phyloP scores from a whole-genome alignment of 2,797 vertebrate species.

The Acanthiza pusilla region DNA sequence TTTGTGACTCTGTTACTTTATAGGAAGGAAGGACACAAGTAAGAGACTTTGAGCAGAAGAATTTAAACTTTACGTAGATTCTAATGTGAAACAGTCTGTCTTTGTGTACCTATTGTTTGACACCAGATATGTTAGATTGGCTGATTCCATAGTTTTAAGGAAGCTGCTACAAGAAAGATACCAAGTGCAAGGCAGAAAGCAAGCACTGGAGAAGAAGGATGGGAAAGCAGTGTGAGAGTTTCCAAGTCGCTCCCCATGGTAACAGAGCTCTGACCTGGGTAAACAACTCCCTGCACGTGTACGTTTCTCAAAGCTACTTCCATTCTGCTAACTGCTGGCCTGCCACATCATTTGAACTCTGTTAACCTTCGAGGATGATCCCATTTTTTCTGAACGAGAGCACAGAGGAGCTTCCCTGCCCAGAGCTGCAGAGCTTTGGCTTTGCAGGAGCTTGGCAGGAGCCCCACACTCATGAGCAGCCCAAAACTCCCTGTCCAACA shows the following conservation, averaged over 20 bases:
- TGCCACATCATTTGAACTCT: constrained; percentile 1
- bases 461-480: background rate
- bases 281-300: background rate
- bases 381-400: background rate
- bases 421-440: background rate
- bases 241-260: background rate
- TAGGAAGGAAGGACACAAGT: background rate
- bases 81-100: background rate
- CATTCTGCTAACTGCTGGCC: background rate
- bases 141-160: background rate
- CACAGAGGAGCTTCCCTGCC: constrained; percentile 2
- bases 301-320: background rate
- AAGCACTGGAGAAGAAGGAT: background rate
- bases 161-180: background rate
- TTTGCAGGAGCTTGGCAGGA: background rate
- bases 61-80: background rate
- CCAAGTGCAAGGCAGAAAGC: background rate
- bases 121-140: background rate
- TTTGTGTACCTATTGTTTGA: background rate
- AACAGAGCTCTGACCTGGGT: background rate
- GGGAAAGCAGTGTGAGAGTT: background rate
- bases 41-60: background rate
- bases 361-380: constrained; percentile 23
- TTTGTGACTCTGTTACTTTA: background rate
- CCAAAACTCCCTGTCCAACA: background rate